Base-by-base conservation (phyloP, 2,888 invertebrate genomes). In the Napeogenes sylphis region DNA sequence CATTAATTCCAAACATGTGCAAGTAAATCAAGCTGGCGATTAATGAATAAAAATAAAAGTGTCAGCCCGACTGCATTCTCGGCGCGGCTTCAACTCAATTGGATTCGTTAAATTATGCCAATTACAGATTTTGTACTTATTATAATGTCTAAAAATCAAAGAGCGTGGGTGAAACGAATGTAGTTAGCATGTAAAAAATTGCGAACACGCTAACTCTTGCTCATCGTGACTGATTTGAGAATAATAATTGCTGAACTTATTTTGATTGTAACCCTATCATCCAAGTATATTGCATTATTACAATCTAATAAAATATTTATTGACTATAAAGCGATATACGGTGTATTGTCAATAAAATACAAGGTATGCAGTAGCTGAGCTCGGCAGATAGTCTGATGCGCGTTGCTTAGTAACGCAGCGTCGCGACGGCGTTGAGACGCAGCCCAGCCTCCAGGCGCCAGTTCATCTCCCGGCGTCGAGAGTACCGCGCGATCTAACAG, bases 341-440 rank as follows among this genome's bases (percentile, higher is more conserved):
- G 8, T 10, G 10, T 51, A 8, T 21, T 30, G 8, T 30, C 4
- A 30, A 8, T 21, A 51, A 51, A 51, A 51, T 51, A 47, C 21
- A 47, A 47, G 14, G n/a, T 30, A 21, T 51, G 30, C 5, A 30
- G 30, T 30, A 30, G 30, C 30, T 30, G 45, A 54, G 55, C n/a
- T 45, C 42, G 55, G 62, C 64, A 45, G 58, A 51, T 54, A 62
- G 61, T 63, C 46, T 30, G 64, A 69, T 67, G 68, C 64, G 67
- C 70, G 90, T 90, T 87, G 87, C 90, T 71, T 80, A 78, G 90
- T 86, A 86, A 90, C 90, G 78, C 74, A 67, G 78, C 87, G 87
- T 83, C 87, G 78, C 80, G 78, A 75, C 75, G 82, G 21, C 21
- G 21, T 73, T 79, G 81, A 75, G 79, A 85, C 83, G 87, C 85